Evolutionary conservation across 1,140 invertebrate species (phyloP), one percentile per base, ranked within the genome.

Genomic region (Carcinoscorpius rotundicauda): DNA sequence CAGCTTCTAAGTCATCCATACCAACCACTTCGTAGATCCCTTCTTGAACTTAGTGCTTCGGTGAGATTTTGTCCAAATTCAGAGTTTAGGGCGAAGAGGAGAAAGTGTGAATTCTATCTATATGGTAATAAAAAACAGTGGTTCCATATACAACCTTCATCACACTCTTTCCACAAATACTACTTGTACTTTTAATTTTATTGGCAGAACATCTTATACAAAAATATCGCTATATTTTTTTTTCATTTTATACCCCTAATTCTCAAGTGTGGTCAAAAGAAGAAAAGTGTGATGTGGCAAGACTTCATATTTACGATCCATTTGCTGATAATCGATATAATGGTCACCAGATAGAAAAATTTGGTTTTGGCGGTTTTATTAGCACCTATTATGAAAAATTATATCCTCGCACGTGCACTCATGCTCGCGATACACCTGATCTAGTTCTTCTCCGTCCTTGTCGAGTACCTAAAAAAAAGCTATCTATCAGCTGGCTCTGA

Each of bases 1-100:
- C 88, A 92, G 77, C 91, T 93, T 75, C 88, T 87, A 64, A 90
- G 88, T n/a, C 91, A 89, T 51, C 87, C 89, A 4, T 92, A 87
- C 76, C 89, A 90, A 70, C 91, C 88, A 66, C 88, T 92, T 76
- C 80, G 85, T 69, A 85, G 85, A 56, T 85, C 69, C 4, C 60
- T 66, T 10, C 66, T 93, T 76, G 89, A 92, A 72, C 78, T 92
- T 4, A 86, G 91, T 81, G 88, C 91, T 67, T 84, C 87, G 80
- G 87, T 88, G 9, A 81, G 91, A 6, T 91, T 89, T 84, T 84
- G 87, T 71, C 75, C 76, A 71, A 51, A 75, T 68, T 65, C 71
- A 52, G 69, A 10, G 4, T 76, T 58, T 62, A 59, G 49, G 0
- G 48, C 52, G 5, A 29, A 29, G 29, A 29, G 29, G 29, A 2